Evolutionary conservation across 2,797 vertebrate species (phyloP).

Genomic region (Micromesistius poutassou): DNA sequence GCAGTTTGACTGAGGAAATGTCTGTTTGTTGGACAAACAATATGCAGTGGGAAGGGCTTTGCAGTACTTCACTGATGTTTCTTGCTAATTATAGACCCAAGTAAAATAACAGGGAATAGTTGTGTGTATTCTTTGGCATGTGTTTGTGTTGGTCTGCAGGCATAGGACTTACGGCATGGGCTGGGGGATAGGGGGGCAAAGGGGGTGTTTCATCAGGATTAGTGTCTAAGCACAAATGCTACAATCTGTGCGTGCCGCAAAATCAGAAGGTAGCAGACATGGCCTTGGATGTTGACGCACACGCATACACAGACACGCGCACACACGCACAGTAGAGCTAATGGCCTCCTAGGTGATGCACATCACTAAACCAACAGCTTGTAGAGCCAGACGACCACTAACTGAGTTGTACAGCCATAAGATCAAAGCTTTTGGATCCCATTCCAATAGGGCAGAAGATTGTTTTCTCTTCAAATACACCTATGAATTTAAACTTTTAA

Average conservation of each 20-base stretch:
- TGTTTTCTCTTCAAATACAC: not conserved
- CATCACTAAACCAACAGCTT: conserved; percentile 32
- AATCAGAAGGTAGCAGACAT: not conserved
- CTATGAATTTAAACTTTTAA: not conserved
- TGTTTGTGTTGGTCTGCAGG: too few species aligned
- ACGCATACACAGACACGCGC: not conserved
- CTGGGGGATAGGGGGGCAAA: too few species aligned
- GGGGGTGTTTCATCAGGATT: not conserved
- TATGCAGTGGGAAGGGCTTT: not conserved
- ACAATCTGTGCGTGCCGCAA: not conserved
- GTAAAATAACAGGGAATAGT: too few species aligned
- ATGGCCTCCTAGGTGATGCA: conserved; percentile 30
- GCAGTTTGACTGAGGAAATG: not conserved
- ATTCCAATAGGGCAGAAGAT: conserved; percentile 1
- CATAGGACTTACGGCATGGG: too few species aligned
- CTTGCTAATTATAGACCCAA: too few species aligned
- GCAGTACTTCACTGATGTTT: too few species aligned
- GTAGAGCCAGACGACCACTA: conserved; percentile 44
- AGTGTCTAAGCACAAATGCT: not conserved
- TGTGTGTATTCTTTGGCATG: too few species aligned
- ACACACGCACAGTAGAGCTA: conserved; percentile 11
- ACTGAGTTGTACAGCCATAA: conserved; percentile 27
- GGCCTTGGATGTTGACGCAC: not conserved
- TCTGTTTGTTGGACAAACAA: too few species aligned
- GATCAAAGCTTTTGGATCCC: conserved; percentile 17